phyloP scores from a whole-genome alignment of 2,113 vertebrate genomes.

The Ptychochromis oligacanthus region DNA sequence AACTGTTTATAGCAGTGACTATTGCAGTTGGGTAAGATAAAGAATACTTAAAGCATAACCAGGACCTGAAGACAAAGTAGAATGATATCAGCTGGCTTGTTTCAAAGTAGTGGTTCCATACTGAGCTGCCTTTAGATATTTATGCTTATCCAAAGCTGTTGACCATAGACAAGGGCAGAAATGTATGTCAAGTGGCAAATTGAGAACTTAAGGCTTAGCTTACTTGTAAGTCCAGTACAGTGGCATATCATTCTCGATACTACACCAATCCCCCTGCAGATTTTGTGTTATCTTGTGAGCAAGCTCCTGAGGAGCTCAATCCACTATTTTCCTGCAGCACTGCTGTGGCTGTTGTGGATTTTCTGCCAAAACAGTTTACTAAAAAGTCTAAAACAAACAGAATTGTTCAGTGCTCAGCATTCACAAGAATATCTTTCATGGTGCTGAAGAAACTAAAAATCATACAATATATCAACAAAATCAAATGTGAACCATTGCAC shows the following conservation, averaged over 20 bases:
- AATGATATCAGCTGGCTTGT: neutral
- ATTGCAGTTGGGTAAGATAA: neutral
- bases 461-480: neutral
- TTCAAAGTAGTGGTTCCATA: neutral
- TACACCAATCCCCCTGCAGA: neutral
- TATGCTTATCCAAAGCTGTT: neutral
- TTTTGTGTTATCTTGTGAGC: neutral
- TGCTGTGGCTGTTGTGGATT: neutral
- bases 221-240: neutral
- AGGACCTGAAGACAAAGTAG: neutral
- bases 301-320: neutral
- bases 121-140: neutral
- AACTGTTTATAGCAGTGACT: too few species aligned
- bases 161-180: neutral
- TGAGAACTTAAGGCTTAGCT: neutral
- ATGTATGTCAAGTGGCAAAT: neutral
- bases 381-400: neutral
- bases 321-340: neutral
- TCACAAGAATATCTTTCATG: neutral
- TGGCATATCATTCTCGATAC: neutral
- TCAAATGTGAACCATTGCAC: neutral
- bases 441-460: neutral
- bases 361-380: slow-evolving; percentile 2
- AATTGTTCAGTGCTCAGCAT: neutral
- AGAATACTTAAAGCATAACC: neutral